Evolutionary conservation across 2,888 invertebrate genomes (phyloP).

Genomic region (Mamestra brassicae): DNA sequence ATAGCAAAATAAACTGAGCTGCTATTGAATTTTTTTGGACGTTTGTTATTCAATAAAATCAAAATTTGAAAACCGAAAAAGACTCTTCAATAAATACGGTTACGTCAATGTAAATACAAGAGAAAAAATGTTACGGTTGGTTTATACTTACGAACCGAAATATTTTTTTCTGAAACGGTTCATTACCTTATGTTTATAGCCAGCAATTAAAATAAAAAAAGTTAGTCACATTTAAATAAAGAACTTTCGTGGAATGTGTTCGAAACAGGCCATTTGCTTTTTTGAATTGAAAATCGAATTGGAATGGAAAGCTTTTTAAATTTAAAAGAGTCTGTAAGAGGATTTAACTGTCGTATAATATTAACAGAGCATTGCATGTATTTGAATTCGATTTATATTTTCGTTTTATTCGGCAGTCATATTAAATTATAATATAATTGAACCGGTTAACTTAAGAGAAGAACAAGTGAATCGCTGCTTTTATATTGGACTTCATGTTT

Average conservation of each 20-base stretch:
- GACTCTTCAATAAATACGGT: constrained; percentile 28
- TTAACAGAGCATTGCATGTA: constrained; percentile 1
- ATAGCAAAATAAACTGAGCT: background rate
- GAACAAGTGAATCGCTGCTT: too few relatives aligned
- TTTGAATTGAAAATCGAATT: constrained; percentile 42
- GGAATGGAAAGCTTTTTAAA: constrained; percentile 23
- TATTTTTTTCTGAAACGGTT: constrained; percentile 52
- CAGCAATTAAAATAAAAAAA: constrained; percentile 57
- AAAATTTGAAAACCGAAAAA: constrained; percentile 1
- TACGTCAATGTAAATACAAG: constrained; percentile 29
- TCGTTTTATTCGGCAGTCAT: background rate
- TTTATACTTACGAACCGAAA: constrained; percentile 23
- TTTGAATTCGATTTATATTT: background rate
- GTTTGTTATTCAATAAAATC: constrained; percentile 11
- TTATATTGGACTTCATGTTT: too few relatives aligned
- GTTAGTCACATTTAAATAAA: constrained; percentile 52
- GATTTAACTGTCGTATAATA: constrained; percentile 10
- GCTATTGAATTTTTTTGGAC: background rate
- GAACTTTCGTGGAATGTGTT: constrained; percentile 35
- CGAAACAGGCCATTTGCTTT: constrained; percentile 23
- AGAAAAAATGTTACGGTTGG: constrained; percentile 38
- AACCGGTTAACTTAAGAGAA: background rate
- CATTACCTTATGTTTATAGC: constrained; percentile 56
- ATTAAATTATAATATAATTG: background rate
- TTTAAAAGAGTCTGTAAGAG: constrained; percentile 3